Evolutionary conservation across 2,888 invertebrate genomes (phyloP), one percentile per base, ranked within the genome.

Genomic region (Melipona beecheii): DNA sequence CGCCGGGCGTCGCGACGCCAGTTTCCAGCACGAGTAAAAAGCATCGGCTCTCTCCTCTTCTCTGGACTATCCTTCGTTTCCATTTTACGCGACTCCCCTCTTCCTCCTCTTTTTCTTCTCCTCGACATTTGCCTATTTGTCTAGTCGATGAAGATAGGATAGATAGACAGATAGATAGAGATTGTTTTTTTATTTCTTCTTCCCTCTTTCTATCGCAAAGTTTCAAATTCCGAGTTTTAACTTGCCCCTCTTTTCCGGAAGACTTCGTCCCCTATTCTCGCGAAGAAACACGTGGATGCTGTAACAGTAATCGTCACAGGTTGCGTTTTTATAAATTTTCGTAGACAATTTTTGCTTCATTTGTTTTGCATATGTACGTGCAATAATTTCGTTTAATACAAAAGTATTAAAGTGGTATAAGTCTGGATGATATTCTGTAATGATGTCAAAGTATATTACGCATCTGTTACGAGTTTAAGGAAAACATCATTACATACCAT

Each of bases 91-190:
- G 21, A n/a, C 49, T 62, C 60, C 66, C 66, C 72, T 27, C 21
- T 31, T 54, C 15, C 54, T 50, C 5, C 17, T 21, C 24, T 15
- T 60, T 60, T 27, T 60, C 9, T 17, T 71, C 66, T 36, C 11
- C 82, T 73, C 78, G 72, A 72, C 85, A 85, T 88, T 87, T 86
- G 83, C 86, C 85, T 88, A 88, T 88, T 88, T 85, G 82, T 88
- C 88, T 86, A 83, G 85, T 58, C 82, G 66, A 54, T 36, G 24
- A 11, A 27, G 27, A 43, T 43, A 27, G 21, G 27, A 17, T 2
- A 6, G n/a, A 43, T 21, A 49, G 72, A 54, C 4, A 31, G 31
- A 31, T 31, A 31, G 31, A 31, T 6, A 36, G 36, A 76, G 70
- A 60, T 64, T 77, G 79, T 69, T 73, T 43, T 43, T 62, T 36